These are phyloP conservation scores for Pseudomyrmex gracilis DNA, from an alignment of 1,140 invertebrate genomes.

Conservation along the genomic window DNA sequence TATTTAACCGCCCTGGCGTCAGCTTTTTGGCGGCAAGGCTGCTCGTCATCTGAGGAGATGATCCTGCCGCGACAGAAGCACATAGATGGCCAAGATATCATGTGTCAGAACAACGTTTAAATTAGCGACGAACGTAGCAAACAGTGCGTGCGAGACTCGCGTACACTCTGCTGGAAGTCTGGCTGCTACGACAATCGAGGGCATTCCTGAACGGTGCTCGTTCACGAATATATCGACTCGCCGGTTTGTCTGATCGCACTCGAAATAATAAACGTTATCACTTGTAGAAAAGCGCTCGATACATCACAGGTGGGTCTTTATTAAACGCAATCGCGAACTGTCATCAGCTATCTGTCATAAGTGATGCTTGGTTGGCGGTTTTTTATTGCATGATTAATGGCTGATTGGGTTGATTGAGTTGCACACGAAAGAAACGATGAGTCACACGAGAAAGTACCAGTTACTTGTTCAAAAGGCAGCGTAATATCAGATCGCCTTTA, in stretches of 20 bases:
- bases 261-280: conserved; percentile 10
- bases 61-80: conserved; percentile 75
- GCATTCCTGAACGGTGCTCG: conserved; percentile 74
- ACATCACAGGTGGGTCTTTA: conserved; percentile 37
- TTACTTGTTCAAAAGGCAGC: conserved; percentile 27
- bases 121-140: conserved; percentile 46
- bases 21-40: conserved; percentile 79
- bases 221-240: conserved; percentile 5
- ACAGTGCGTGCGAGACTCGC: conserved; percentile 43
- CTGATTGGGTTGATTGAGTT: conserved; percentile 14
- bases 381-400: conserved; percentile 52
- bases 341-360: conserved; percentile 35
- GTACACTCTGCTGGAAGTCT: conserved; percentile 49
- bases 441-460: not conserved
- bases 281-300: not conserved
- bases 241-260: conserved; percentile 10
- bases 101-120: conserved; percentile 15
- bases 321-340: conserved; percentile 37
- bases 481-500: conserved; percentile 10
- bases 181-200: conserved; percentile 63
- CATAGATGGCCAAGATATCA: conserved; percentile 63
- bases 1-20: conserved; percentile 76
- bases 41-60: conserved; percentile 83
- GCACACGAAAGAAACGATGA: not conserved
- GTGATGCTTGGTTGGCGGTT: conserved; percentile 19